Percentiles rank a stretch among this genome's conserved stretches.
Evolutionary conservation across 1,140 invertebrate species (phyloP).

Genomic region (Drosophila parvula): DNA sequence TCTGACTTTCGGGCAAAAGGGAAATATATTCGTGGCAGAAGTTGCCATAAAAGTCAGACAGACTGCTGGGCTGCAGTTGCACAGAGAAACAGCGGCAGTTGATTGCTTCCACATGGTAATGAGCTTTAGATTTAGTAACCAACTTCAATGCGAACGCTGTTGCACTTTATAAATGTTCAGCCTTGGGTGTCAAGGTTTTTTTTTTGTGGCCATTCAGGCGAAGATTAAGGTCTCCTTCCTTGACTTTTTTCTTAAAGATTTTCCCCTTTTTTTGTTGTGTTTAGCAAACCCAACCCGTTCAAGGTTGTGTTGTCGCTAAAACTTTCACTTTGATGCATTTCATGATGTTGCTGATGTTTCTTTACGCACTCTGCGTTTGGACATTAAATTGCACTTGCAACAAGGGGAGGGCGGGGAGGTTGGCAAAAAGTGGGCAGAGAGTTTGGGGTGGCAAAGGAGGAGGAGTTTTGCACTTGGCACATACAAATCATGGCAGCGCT

Average conservation of each 20-base stretch:
- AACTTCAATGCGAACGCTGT: conserved; percentile 12
- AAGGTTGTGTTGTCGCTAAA: conserved; percentile 69
- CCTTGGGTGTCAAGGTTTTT: conserved; percentile 37
- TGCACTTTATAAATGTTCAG: conserved; percentile 20
- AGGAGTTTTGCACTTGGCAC: conserved; percentile 44
- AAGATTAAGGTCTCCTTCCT: conserved; percentile 12
- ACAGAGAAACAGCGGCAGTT: conserved; percentile 17
- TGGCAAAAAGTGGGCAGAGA: conserved; percentile 2
- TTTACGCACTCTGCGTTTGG: conserved; percentile 67
- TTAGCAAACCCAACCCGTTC: conserved; percentile 56
- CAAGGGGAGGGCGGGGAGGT: neutral
- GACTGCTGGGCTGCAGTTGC: conserved; percentile 35
- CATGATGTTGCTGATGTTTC: conserved; percentile 32
- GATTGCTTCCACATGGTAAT: conserved; percentile 76
- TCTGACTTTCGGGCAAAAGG: conserved; percentile 38
- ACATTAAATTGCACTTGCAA: conserved; percentile 63
- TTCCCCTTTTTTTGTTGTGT: neutral
- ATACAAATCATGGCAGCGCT: conserved; percentile 70
- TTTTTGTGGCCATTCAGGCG: conserved; percentile 15
- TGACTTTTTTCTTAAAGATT: neutral
- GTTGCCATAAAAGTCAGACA: conserved; percentile 57
- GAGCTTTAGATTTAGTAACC: conserved; percentile 63
- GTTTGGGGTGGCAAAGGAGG: neutral
- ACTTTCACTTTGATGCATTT: conserved; percentile 74
- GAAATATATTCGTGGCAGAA: conserved; percentile 37